These are phyloP conservation scores for Parazoanthus atlanticus DNA, from an alignment of 92 coral and sea anemone species.

Conservation along the genomic window DNA sequence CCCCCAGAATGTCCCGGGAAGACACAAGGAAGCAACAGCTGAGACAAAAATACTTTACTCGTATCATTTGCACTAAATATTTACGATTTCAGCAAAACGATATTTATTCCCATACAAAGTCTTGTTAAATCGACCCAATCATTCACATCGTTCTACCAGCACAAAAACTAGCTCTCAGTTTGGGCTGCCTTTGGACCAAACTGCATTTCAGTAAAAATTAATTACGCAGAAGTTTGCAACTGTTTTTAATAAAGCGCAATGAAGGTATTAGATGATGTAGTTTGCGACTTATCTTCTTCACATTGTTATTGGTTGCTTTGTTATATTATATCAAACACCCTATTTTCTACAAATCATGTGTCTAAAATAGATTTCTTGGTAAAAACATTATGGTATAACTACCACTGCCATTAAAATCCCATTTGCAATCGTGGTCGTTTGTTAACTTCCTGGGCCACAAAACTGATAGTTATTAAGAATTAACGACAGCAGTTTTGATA, in stretches of 20 bases:
- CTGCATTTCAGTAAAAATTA: not conserved
- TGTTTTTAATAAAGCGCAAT: not conserved
- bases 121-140: no score
- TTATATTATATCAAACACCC: not conserved
- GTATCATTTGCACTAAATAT: no score
- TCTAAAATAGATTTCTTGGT: not conserved
- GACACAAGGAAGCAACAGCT: no score
- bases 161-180: not conserved
- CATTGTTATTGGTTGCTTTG: not conserved
- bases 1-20: no score
- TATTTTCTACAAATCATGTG: not conserved
- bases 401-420: not conserved
- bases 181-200: not conserved
- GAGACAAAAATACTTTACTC: no score
- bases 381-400: no score
- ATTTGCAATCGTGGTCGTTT: not conserved
- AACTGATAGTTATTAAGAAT: no score
- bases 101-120: no score
- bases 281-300: not conserved
- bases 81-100: no score
- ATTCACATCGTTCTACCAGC: no score
- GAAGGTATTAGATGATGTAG: not conserved
- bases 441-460: not conserved
- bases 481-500: no score
- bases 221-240: not conserved